phyloP scores from a whole-genome alignment of 2,888 invertebrate species.

The Drosophila infuscata region DNA sequence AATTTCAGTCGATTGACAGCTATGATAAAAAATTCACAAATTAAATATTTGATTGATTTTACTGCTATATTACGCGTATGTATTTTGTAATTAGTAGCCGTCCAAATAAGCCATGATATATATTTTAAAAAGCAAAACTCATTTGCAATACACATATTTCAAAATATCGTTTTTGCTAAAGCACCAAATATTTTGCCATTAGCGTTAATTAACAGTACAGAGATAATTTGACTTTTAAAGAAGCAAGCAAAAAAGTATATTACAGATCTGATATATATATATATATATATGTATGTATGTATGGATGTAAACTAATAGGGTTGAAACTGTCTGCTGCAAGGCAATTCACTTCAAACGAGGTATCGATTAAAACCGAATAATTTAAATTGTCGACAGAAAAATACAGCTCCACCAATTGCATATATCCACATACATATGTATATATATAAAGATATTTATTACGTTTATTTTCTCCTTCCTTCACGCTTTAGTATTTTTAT shows the following conservation, averaged over 20 bases:
- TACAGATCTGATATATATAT: not conserved
- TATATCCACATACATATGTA: not conserved
- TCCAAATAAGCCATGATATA: not conserved
- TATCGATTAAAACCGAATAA: constrained; percentile 6
- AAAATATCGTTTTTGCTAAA: not conserved
- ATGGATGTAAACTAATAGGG: not conserved
- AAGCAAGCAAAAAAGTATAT: not conserved
- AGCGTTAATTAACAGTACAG: not conserved
- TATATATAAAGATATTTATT: not conserved
- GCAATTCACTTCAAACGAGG: not conserved
- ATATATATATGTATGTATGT: not conserved
- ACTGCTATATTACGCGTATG: not conserved
- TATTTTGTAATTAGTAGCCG: not conserved
- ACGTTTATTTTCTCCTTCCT: not conserved
- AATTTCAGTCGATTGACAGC: not conserved
- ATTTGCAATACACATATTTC: not conserved
- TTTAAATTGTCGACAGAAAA: constrained; percentile 6
- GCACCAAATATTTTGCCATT: not conserved
- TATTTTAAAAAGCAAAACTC: not conserved
- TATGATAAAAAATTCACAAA: not conserved
- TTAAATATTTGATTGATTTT: not conserved
- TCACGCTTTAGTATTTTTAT: constrained; percentile 9
- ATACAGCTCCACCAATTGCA: not conserved
- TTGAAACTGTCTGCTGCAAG: not conserved
- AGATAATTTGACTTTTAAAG: not conserved